Conservation (phyloP, 2,113 vertebrate species). For the Alouatta palliata region DNA sequence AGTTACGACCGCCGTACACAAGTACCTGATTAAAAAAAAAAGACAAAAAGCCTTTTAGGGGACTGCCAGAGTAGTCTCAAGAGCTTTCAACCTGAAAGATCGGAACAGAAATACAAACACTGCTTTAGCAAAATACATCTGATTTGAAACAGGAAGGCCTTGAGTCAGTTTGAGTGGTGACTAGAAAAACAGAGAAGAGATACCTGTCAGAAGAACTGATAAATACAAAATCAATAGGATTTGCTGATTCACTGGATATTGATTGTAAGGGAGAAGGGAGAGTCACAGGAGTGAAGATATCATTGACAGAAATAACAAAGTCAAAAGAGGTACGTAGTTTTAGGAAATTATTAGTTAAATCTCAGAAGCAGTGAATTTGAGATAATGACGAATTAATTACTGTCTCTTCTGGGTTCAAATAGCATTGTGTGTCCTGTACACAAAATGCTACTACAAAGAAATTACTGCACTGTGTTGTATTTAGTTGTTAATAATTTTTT, state of each 20-base stretch:
- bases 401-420: neutral
- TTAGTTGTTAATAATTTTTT: neutral
- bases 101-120: neutral
- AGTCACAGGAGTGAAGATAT: neutral
- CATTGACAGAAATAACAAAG: neutral
- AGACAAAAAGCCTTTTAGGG: neutral
- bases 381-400: neutral
- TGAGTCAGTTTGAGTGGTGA: neutral
- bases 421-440: neutral
- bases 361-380: neutral
- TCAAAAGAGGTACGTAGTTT: neutral
- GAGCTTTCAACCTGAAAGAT: neutral
- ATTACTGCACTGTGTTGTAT: neutral
- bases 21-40: neutral
- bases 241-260: neutral
- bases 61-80: neutral
- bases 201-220: neutral
- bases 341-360: neutral
- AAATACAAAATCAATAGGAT: neutral
- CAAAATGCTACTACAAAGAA: neutral
- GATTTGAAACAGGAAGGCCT: neutral
- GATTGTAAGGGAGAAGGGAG: neutral
- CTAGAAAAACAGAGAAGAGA: neutral
- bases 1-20: neutral
- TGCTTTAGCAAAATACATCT: conserved; percentile 1